Evolutionary conservation across 2,888 invertebrate genomes (phyloP).

Genomic region (Tetragonisca angustula): DNA sequence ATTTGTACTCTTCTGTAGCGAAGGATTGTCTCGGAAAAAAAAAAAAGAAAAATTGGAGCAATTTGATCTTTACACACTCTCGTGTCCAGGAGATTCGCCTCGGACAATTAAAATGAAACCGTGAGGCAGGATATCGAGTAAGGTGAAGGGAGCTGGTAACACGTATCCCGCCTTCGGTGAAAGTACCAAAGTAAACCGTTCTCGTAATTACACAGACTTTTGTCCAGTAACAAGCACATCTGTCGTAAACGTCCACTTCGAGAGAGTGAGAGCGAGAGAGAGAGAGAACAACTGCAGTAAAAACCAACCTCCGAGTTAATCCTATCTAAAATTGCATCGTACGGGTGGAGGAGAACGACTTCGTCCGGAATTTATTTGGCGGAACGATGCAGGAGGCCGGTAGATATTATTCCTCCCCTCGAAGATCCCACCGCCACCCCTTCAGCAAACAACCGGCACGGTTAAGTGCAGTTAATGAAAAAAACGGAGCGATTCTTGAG

Average conservation of each 20-base stretch:
- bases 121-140: background rate
- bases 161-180: slow-evolving; percentile 23
- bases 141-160: slow-evolving; percentile 5
- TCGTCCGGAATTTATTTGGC: background rate
- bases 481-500: slow-evolving; percentile 31
- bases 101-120: slow-evolving; percentile 5
- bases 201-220: slow-evolving; percentile 28
- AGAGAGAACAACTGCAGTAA: background rate
- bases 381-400: background rate
- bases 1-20: no score
- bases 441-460: slow-evolving; percentile 22
- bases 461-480: slow-evolving; percentile 40
- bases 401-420: background rate
- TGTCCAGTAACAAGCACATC: slow-evolving; percentile 30
- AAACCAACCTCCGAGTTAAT: background rate
- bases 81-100: background rate
- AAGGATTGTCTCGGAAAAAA: no score
- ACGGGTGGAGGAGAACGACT: background rate
- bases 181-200: slow-evolving; percentile 38
- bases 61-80: no score
- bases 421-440: slow-evolving; percentile 15
- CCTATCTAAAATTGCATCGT: slow-evolving; percentile 6
- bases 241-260: slow-evolving; percentile 36
- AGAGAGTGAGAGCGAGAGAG: background rate
- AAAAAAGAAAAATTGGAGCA: no score